A percentile compares a stretch with the other conserved stretches of the same genome.
These are phyloP conservation scores for Aurelia coerulea DNA, from an alignment of 30 jellyfish, hydroid and myxozoan genomes.

Conservation along the genomic window DNA sequence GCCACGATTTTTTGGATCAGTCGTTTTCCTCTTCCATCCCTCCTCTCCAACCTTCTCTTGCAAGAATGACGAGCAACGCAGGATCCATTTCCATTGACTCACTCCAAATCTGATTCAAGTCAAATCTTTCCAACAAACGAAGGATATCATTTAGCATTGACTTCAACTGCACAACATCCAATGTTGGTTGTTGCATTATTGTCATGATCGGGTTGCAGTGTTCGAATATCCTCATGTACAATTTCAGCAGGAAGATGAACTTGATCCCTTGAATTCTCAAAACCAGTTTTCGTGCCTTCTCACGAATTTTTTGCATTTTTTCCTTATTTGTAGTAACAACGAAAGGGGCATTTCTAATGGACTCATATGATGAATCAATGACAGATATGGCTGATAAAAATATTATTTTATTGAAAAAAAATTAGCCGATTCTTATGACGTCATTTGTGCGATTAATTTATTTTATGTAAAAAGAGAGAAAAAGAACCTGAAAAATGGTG, in stretches of 20 bases:
- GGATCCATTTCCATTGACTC: slow-evolving; percentile 5
- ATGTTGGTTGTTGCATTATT: slow-evolving; percentile 13
- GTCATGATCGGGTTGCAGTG: slow-evolving; percentile 19
- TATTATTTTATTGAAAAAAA: too few species aligned
- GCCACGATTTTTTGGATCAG: too few species aligned
- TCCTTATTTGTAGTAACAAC: too few species aligned
- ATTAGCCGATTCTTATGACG: too few species aligned
- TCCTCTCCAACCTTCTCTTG: slow-evolving; percentile 39
- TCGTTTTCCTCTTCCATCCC: too few species aligned
- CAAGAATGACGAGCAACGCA: background rate
- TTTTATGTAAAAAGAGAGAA: too few species aligned
- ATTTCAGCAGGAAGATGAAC: background rate
- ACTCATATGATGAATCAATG: slow-evolving; percentile 10
- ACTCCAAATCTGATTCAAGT: slow-evolving; percentile 12
- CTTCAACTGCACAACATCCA: slow-evolving; percentile 3
- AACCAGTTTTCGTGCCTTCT: background rate
- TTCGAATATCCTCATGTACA: background rate
- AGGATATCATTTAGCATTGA: background rate
- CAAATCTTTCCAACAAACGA: background rate
- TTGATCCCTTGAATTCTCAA: background rate
- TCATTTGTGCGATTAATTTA: too few species aligned
- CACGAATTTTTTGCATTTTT: too few species aligned
- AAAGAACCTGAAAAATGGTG: too few species aligned
- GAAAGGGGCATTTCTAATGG: background rate
- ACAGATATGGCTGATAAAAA: slow-evolving; percentile 5